phyloP scores from a whole-genome alignment of 2,888 invertebrate species.

The Malacosoma neustria region DNA sequence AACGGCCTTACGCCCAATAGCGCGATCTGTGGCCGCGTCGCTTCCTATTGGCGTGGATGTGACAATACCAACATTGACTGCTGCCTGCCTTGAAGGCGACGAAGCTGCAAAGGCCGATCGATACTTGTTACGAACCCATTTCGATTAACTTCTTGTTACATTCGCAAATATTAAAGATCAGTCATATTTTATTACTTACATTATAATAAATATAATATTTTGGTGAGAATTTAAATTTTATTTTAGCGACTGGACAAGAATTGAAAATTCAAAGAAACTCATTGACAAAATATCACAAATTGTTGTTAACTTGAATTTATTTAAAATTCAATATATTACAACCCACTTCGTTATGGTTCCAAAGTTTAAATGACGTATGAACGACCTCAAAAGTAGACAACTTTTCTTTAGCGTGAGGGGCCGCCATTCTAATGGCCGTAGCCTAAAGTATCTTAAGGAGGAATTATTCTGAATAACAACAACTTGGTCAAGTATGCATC shows the following conservation, averaged over 20 bases:
- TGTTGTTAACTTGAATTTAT: no score
- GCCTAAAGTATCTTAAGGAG: background rate
- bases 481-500: slow-evolving; percentile 28
- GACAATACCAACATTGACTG: slow-evolving; percentile 58
- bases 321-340: no score
- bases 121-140: slow-evolving; percentile 22
- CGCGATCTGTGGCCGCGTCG: slow-evolving; percentile 63
- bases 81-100: slow-evolving; percentile 60
- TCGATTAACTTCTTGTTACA: no score
- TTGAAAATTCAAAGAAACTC: no score
- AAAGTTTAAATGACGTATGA: slow-evolving; percentile 21
- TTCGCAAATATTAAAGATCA: no score
- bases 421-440: slow-evolving; percentile 30
- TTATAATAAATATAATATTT: no score
- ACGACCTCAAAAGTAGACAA: slow-evolving; percentile 42
- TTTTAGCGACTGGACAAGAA: no score
- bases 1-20: slow-evolving; percentile 74
- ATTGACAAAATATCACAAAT: no score
- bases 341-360: slow-evolving; percentile 17
- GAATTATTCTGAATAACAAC: slow-evolving; percentile 20
- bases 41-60: slow-evolving; percentile 71
- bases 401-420: slow-evolving; percentile 38
- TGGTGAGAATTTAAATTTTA: no score
- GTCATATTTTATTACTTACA: no score
- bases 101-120: slow-evolving; percentile 55